Evolutionary conservation across 2,797 vertebrate genomes (phyloP).

Genomic region (Lophius americanus): DNA sequence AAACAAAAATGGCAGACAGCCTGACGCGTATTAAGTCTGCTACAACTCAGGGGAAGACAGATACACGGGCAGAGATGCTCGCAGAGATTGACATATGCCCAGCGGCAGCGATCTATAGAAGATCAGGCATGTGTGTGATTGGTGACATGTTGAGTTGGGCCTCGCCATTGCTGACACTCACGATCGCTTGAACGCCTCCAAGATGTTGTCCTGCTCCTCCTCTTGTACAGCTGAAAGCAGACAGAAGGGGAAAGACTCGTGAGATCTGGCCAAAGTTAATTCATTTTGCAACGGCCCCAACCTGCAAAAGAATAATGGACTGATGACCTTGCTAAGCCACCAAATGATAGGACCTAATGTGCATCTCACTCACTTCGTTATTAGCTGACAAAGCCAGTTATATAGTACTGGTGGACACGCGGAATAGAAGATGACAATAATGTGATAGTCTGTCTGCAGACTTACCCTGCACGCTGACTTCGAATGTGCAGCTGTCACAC

Average conservation of each 20-base stretch:
- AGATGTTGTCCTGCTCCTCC: constrained; percentile 81
- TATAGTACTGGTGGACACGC: constrained; percentile 30
- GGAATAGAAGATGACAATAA: constrained; percentile 72
- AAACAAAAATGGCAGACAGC: constrained; percentile 40
- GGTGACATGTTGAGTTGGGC: constrained; percentile 60
- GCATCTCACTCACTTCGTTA: constrained; percentile 60
- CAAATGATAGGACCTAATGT: constrained; percentile 69
- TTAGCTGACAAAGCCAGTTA: constrained; percentile 74
- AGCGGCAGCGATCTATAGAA: constrained; percentile 57
- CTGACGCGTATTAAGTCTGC: constrained; percentile 42
- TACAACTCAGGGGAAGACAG: constrained; percentile 37
- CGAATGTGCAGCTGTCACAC: constrained; percentile 88
- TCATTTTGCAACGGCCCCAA: constrained; percentile 48
- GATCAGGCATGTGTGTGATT: constrained; percentile 56
- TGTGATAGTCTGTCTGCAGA: constrained; percentile 58
- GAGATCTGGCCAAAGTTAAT: constrained; percentile 55
- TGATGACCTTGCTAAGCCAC: constrained; percentile 60
- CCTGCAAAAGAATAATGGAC: constrained; percentile 58
- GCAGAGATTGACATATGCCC: constrained; percentile 64
- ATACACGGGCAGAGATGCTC: constrained; percentile 46
- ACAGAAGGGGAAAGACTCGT: constrained; percentile 56
- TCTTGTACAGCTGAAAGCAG: constrained; percentile 76
- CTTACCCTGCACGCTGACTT: constrained; percentile 87
- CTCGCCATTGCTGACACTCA: constrained; percentile 72
- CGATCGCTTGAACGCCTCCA: constrained; percentile 86